phyloP scores from a whole-genome alignment of 2,797 vertebrate species.

The Urosaurus nigricauda region DNA sequence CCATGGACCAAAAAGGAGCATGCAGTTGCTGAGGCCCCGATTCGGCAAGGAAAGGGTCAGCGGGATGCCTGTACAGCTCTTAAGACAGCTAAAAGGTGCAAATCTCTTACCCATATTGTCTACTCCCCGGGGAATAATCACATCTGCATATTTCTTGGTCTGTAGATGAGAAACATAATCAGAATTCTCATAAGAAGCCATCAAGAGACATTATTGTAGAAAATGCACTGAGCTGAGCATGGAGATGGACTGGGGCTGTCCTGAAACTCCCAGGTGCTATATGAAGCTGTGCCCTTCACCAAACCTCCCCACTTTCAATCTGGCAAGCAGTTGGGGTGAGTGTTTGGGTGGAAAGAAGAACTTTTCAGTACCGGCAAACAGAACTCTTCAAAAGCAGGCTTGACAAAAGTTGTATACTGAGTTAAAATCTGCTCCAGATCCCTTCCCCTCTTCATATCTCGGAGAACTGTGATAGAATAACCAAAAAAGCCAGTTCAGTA shows the following conservation, averaged over 20 bases:
- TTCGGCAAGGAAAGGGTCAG: too few species aligned
- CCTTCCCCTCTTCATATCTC: conserved; percentile 93
- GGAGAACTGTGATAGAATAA: conserved; percentile 82
- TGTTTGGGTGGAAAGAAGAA: rapidly evolving
- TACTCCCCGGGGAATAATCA: conserved; percentile 96
- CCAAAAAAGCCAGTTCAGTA: not conserved
- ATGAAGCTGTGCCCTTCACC: not conserved
- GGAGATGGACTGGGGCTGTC: too few species aligned
- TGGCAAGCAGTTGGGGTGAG: rapidly evolving
- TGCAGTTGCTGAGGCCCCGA: too few species aligned
- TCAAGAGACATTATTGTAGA: not conserved
- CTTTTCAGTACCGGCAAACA: conserved; percentile 87
- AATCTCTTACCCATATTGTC: conserved; percentile 94
- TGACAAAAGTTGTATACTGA: conserved; percentile 97
- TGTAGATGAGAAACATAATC: conserved; percentile 67
- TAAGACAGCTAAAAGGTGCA: not conserved
- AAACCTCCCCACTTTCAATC: rapidly evolving
- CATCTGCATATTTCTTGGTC: conserved; percentile 98
- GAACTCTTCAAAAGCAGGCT: conserved; percentile 98
- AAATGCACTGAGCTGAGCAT: too few species aligned
- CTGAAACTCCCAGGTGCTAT: too few species aligned
- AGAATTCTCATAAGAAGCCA: not conserved
- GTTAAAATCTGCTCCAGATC: conserved; percentile 97
- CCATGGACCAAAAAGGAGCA: too few species aligned
- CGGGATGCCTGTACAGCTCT: not conserved